A percentile compares a stretch with the other conserved stretches of the same genome.
Conservation (phyloP, 2,113 vertebrate genomes). For the Laticauda laticaudata region DNA sequence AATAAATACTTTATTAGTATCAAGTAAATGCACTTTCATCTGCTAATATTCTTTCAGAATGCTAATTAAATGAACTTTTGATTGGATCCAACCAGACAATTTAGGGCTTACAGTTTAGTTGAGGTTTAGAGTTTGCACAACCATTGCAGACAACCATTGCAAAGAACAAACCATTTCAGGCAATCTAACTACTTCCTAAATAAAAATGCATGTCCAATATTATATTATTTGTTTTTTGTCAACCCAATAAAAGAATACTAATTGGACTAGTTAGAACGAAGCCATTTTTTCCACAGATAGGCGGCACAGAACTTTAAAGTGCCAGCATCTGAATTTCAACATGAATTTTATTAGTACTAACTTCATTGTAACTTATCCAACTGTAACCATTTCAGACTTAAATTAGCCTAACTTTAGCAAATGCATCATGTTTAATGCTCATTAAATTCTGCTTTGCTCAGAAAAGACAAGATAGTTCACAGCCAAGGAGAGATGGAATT, state of each 20-base stretch:
- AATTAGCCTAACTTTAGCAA: slow-evolving; percentile 11
- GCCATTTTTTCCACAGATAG: background rate
- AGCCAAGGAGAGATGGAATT: slow-evolving; percentile 13
- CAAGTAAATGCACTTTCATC: background rate
- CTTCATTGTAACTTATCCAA: slow-evolving; percentile 22
- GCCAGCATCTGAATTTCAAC: slow-evolving; percentile 12
- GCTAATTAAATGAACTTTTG: background rate
- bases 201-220: background rate
- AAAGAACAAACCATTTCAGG: background rate
- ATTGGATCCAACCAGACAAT: background rate
- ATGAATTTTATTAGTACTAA: slow-evolving; percentile 8
- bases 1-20: background rate
- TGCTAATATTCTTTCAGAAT: background rate
- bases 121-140: background rate
- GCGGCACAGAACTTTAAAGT: background rate
- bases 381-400: slow-evolving; percentile 21
- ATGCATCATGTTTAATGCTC: slow-evolving; percentile 28
- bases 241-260: background rate
- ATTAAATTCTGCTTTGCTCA: slow-evolving; percentile 24
- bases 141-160: background rate
- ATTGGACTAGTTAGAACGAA: background rate
- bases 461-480: background rate
- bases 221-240: background rate
- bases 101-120: background rate
- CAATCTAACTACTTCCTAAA: background rate